Base-by-base conservation (phyloP, 2,113 vertebrate species). In the Phaethon lepturus region DNA sequence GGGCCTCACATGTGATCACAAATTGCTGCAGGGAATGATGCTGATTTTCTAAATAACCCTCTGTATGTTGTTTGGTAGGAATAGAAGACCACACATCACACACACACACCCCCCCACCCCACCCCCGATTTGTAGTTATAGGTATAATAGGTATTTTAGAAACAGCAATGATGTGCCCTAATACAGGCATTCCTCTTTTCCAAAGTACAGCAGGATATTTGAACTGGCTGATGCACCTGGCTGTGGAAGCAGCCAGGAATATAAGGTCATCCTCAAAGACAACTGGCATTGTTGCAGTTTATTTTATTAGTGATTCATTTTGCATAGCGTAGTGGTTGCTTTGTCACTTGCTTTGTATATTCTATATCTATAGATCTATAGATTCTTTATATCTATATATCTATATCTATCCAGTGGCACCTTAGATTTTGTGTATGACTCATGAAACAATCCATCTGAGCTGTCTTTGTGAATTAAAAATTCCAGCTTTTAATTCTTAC, bases 21-120 rank as follows among this genome's bases (percentile, higher is more conserved):
- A 13, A 28, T 8, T 12, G 2, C 40, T 42, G 55, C 0, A 1
- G 11, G 33, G 26, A n/a, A 16, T 0, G 0, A 11, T 0, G 0
- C 15, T 31, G 24, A 7, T 10, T 2, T 7, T 33, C 33, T 24
- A 49, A 56, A 28, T 19, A 11, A 24, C 14, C 9, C 11, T 56
- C 25, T 24, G 10, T 12, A 0, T 17, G 9, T 3, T 45, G 20
- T 56, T 49, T 28, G 17, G 17, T 68, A 13, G 44, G 25, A 19
- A 35, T 22, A 33, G 26, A 75, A 79, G 6, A 18, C 29, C 10
- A 8, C 19, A 50, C 11, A 3, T 79, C 15, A 7, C n/a, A 11
- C 8, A 8, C 4, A 38, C 5, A 3, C 3, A 5, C 26, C 1
- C 4, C 13, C 3, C 13, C 8, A 8, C 4, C 5, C 3, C 3